A percentile compares a stretch with the other conserved stretches of the same genome.
phyloP scores from a whole-genome alignment of 2,113 vertebrate species.

The Trematocara macrostoma region DNA sequence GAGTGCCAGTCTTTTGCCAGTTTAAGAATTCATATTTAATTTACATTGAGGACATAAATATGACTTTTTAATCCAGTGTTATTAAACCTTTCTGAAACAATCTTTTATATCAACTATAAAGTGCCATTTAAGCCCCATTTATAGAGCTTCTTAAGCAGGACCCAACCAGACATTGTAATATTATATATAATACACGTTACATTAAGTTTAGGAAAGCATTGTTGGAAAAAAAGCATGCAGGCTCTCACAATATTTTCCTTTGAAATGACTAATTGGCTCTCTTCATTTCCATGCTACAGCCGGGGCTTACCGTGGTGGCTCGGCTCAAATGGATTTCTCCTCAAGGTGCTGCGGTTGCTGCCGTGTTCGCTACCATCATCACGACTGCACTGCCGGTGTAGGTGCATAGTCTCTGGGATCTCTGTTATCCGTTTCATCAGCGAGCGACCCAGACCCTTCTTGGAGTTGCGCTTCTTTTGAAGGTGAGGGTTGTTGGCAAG shows the following conservation, averaged over 20 bases:
- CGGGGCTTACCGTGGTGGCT: conserved; percentile 58
- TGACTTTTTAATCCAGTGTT: neutral
- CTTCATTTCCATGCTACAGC: neutral
- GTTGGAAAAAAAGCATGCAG: neutral
- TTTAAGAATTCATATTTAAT: neutral
- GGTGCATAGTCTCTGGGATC: conserved; percentile 90
- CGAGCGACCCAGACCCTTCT: conserved; percentile 92
- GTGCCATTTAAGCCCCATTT: neutral
- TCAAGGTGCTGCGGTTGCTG: conserved; percentile 74
- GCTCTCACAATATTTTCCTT: neutral
- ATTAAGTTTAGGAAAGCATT: neutral
- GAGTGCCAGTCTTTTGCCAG: too few species aligned
- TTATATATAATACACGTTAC: neutral
- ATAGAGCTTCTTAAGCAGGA: neutral
- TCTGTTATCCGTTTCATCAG: conserved; percentile 97
- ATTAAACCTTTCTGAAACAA: neutral
- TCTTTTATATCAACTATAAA: neutral
- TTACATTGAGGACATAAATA: neutral
- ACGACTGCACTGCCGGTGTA: conserved; percentile 89
- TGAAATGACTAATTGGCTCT: neutral
- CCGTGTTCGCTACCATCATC: conserved; percentile 84
- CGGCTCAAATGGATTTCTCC: conserved; percentile 80
- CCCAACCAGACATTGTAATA: neutral
- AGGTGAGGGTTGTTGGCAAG: conserved; percentile 97
- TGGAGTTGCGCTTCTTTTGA: conserved; percentile 97